phyloP scores from a whole-genome alignment of 2,888 invertebrate genomes.

The Caenorhabditis uteleia region DNA sequence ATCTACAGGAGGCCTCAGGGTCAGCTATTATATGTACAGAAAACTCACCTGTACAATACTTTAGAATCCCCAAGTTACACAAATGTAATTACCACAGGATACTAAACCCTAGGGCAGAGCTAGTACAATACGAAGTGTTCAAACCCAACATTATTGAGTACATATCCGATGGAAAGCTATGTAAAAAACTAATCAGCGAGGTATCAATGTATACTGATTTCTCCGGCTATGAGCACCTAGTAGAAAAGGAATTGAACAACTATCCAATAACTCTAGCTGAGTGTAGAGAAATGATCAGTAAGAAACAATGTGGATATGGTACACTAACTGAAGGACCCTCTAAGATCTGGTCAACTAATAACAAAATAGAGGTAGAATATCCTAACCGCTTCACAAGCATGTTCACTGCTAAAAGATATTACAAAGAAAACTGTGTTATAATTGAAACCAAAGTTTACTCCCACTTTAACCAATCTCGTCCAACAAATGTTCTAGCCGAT shows the following conservation, averaged over 20 bases:
- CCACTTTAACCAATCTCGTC: constrained; percentile 48
- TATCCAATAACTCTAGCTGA: constrained; percentile 33
- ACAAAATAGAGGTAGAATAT: constrained; percentile 49
- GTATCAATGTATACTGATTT: constrained; percentile 48
- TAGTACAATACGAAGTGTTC: no score
- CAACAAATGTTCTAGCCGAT: constrained; percentile 42
- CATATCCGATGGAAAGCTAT: constrained; percentile 34
- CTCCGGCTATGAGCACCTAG: constrained; percentile 45
- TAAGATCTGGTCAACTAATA: constrained; percentile 41
- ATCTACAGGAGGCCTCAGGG: no score
- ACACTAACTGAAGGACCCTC: constrained; percentile 22
- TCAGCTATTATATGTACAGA: no score
- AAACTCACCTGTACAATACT: no score
- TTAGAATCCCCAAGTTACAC: no score
- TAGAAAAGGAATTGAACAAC: constrained; percentile 48
- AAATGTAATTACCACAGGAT: no score
- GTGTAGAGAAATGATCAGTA: constrained; percentile 48
- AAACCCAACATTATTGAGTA: constrained; percentile 37
- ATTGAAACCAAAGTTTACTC: constrained; percentile 55
- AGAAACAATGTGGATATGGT: constrained; percentile 46
- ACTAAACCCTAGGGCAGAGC: no score
- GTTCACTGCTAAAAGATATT: constrained; percentile 42
- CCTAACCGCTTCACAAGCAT: constrained; percentile 53
- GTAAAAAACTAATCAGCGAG: constrained; percentile 36
- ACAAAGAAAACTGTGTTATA: constrained; percentile 53